phyloP scores from a whole-genome alignment of 2,113 vertebrate species.

The Hyperopisus bebe region DNA sequence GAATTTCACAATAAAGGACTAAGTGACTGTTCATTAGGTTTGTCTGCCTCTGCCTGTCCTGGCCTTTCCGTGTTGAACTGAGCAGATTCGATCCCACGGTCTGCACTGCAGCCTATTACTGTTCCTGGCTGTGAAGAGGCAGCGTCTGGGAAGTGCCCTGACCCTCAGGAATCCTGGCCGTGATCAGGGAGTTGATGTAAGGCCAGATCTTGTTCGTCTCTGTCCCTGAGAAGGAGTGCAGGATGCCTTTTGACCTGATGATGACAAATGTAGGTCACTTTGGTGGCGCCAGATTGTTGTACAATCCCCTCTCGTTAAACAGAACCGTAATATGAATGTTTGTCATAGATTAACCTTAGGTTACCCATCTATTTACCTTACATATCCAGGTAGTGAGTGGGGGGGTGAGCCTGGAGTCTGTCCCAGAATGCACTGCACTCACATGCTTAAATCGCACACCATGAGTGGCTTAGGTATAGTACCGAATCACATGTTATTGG shows the following conservation, averaged over 20 bases:
- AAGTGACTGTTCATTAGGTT: background rate
- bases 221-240: conserved; percentile 89
- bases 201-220: conserved; percentile 97
- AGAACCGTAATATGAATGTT: background rate
- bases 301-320: background rate
- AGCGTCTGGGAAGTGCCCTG: conserved; percentile 47
- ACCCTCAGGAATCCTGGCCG: conserved; percentile 66
- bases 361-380: background rate
- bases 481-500: background rate
- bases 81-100: background rate
- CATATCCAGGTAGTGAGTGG: background rate
- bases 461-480: background rate
- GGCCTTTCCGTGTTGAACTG: background rate
- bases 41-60: background rate
- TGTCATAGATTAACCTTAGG: background rate
- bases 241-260: conserved; percentile 79
- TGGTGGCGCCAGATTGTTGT: background rate
- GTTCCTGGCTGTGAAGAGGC: conserved; percentile 30
- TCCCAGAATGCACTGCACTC: background rate
- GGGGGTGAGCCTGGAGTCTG: background rate
- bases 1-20: background rate
- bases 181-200: conserved; percentile 81
- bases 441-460: background rate
- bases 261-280: background rate
- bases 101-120: conserved; percentile 34